phyloP scores from a whole-genome alignment of 2,888 invertebrate genomes.

The Agonum fuliginosum region DNA sequence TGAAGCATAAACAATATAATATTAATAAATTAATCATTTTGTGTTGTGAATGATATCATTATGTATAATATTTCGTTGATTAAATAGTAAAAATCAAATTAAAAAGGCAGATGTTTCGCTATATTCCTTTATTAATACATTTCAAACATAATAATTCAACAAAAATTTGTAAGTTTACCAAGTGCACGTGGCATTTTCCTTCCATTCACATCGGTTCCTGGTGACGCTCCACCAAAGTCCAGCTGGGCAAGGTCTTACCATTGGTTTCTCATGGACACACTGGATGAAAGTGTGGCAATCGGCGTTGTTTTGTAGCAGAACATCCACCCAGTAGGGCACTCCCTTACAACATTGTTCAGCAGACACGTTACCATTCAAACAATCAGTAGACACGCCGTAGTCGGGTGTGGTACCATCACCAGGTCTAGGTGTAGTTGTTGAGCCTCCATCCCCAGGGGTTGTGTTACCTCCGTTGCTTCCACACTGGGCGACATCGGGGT shows the following conservation, averaged over 20 bases:
- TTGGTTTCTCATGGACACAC: conserved; percentile 45
- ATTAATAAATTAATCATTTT: too few relatives aligned
- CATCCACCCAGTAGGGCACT: conserved; percentile 30
- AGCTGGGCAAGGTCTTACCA: conserved; percentile 47
- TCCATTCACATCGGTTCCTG: conserved; percentile 54
- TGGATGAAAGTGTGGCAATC: conserved; percentile 47
- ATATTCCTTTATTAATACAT: too few relatives aligned
- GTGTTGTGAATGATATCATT: too few relatives aligned
- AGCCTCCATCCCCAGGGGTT: neutral
- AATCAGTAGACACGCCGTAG: conserved; percentile 27
- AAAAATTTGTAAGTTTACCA: too few relatives aligned
- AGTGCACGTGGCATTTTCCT: conserved; percentile 54
- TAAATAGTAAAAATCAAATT: neutral
- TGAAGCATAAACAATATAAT: too few relatives aligned
- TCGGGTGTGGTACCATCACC: too few relatives aligned
- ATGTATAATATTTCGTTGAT: too few relatives aligned
- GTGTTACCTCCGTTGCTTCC: neutral
- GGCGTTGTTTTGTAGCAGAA: conserved; percentile 41
- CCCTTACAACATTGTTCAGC: conserved; percentile 30
- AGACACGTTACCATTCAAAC: conserved; percentile 24
- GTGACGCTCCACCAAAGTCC: conserved; percentile 49
- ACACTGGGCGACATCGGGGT: conserved; percentile 51
- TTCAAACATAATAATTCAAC: too few relatives aligned
- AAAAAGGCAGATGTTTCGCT: too few relatives aligned
- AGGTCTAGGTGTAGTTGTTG: too few relatives aligned